A percentile compares a stretch with the other conserved stretches of the same genome.
These are phyloP conservation scores for Cacatua alba DNA, from an alignment of 2,113 vertebrate species.

Conservation along the genomic window DNA sequence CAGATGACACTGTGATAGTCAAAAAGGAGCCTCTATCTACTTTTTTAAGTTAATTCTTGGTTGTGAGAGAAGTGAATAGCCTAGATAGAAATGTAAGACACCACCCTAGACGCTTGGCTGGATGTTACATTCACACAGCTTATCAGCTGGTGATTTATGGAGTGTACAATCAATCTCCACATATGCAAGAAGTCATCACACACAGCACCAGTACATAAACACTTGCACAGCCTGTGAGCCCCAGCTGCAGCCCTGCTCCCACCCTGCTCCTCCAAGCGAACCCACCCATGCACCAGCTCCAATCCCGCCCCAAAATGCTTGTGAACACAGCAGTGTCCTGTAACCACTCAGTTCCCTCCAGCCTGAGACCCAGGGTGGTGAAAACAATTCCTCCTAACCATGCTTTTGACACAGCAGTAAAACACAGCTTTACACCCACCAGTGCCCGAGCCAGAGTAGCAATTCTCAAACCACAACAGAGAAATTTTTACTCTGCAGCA, in stretches of 20 bases:
- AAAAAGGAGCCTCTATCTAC: neutral
- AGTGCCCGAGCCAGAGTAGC: fast-evolving
- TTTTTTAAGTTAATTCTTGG: neutral
- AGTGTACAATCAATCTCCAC: neutral
- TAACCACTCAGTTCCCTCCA: neutral
- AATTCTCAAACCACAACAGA: neutral
- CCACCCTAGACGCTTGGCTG: neutral
- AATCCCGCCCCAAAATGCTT: fast-evolving
- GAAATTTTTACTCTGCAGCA: neutral
- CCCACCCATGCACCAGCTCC: fast-evolving
- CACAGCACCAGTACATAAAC: neutral
- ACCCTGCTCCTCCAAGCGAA: fast-evolving
- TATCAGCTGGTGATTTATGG: neutral
- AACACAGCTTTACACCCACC: neutral
- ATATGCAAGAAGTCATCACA: neutral
- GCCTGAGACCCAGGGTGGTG: neutral
- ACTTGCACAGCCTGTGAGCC: fast-evolving
- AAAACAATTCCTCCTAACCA: neutral
- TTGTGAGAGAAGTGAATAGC: neutral
- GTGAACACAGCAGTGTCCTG: fast-evolving
- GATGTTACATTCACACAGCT: neutral
- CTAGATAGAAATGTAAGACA: neutral
- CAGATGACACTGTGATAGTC: neutral
- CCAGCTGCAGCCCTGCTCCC: neutral
- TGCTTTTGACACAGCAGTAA: fast-evolving